Percentiles rank a stretch among this genome's conserved stretches.
phyloP scores from a whole-genome alignment of 2,888 invertebrate genomes.

The Noctua janthina region DNA sequence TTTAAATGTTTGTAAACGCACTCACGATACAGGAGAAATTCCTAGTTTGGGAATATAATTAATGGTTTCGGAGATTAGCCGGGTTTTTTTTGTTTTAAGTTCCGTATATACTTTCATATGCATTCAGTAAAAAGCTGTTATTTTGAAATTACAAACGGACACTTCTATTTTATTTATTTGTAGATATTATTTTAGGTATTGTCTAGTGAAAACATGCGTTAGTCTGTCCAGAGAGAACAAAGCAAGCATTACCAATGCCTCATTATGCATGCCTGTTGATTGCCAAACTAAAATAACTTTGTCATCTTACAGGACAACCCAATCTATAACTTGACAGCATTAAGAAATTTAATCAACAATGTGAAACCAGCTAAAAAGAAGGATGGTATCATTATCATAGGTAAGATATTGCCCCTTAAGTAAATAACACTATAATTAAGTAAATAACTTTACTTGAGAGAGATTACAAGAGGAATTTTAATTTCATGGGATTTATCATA shows the following conservation, averaged over 20 bases:
- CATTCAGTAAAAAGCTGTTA: no score
- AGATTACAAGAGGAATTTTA: background rate
- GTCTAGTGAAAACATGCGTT: no score
- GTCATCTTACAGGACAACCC: constrained; percentile 93
- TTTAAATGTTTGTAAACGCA: no score
- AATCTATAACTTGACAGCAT: constrained; percentile 93
- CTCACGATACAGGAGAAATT: no score
- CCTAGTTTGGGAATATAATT: no score
- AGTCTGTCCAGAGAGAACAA: background rate
- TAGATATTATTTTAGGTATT: no score
- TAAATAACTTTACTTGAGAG: background rate
- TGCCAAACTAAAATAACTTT: background rate
- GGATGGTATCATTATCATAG: constrained; percentile 92
- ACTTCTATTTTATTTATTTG: no score
- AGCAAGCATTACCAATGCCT: background rate
- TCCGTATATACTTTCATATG: no score
- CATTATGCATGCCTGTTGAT: background rate
- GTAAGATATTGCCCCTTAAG: constrained; percentile 76
- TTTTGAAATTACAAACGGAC: no score
- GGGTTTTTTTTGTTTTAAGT: no score
- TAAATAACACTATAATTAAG: background rate
- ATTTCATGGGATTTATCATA: no score
- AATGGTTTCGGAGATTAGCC: no score
- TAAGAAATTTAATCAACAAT: constrained; percentile 93
- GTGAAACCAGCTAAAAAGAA: constrained; percentile 95